Base-by-base conservation (phyloP, 1,140 invertebrate species). In the Drosophila pachea region DNA sequence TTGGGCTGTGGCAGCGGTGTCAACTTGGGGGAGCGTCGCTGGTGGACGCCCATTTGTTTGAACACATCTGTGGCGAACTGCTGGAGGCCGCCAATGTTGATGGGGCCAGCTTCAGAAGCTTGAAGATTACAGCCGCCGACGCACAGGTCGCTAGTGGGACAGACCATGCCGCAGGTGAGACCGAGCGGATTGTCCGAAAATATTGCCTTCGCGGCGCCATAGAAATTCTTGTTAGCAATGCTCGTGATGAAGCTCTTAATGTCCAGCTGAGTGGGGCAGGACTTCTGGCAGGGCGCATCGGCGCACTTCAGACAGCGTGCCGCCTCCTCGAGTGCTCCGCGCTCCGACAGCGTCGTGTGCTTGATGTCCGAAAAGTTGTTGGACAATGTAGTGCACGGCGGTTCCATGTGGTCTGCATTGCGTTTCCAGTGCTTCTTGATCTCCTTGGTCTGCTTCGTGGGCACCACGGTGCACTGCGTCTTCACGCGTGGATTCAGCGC, bases 341-440 rank as follows among this genome's bases (percentile, higher is more conserved):
- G 92, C 90, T 99, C 98, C 78, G 97, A 98, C 45, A 99, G 83
- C 0, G 98, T 99, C 16, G 97, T 99, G 77, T 97, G 97, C 90
- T 99, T 99, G 36, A 99, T 96, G 82, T 99, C 98, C 71, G 97
- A 95, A 89, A 99, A 99, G 90, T 99, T 96, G 56, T 98, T 98
- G 59, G 92, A 91, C 54, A 97, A 89, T 3, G 92, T 96, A 1
- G 91, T 91, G 87, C 97, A 98, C 72, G 94, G 94, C 12, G 61
- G 60, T 0, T 76, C 71, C n/a, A 45, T 68, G 79, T 96, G 95
- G 74, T 95, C 93, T 0, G 92, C 88, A 90, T 99, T 99, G 73
- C 98, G 91, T 89, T 99, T 99, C 98, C 98, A 99, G 68, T 96
- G 95, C 67, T 94, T 93, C 88, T 99, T 99, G 65, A 94, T 95